Base-by-base conservation (phyloP, 2,888 invertebrate species). In the Leucophora obtusa region DNA sequence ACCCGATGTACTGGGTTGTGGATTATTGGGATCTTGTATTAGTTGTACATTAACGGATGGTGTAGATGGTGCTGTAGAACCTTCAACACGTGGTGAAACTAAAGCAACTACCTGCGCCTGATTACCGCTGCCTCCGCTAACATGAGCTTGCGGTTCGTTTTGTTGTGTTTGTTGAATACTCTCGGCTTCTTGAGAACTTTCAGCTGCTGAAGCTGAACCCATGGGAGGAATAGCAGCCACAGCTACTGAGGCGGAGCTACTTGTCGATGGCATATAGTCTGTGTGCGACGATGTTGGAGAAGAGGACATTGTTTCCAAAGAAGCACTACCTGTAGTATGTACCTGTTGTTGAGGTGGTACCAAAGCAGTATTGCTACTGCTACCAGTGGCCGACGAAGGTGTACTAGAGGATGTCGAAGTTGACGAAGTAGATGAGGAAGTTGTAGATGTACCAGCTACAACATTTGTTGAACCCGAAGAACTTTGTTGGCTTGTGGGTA, bases 231-330 rank as follows among this genome's bases (percentile, higher is more conserved):
- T 94, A 21, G 93, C 93, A 66, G 95, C 94, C 63, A 94, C 92
- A 63, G 93, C 91, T 43, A 91, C 91, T 8, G 89, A 89, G 56
- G 92, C 92, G 0, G 96, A 95, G 33, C 95, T 96, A 28, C 96
- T 96, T 1, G 96, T 96, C 0, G 96, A 95, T 1, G 96, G 96
- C 92, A 96, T 96, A 89, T 96, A 96, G 90, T 96, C 96, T 0
- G 95, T 95, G 83, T 94, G 93, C 1, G 94, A 94, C 71, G 94
- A 94, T 0, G 94, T 94, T 0, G 94, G 94, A n/a, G 94, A 94
- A 15, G 94, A 93, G 0, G 94, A 92, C 87, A 93, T 89, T 0
- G 92, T 91, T 84, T 93, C 93, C 33, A 87, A 60, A 4, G 88
- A 84, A 11, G 87, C 89, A 74, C 86, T 89, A 62, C 89, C 92